Base-by-base conservation (phyloP, 2,797 vertebrate species). In the Trichosurus vulpecula region DNA sequence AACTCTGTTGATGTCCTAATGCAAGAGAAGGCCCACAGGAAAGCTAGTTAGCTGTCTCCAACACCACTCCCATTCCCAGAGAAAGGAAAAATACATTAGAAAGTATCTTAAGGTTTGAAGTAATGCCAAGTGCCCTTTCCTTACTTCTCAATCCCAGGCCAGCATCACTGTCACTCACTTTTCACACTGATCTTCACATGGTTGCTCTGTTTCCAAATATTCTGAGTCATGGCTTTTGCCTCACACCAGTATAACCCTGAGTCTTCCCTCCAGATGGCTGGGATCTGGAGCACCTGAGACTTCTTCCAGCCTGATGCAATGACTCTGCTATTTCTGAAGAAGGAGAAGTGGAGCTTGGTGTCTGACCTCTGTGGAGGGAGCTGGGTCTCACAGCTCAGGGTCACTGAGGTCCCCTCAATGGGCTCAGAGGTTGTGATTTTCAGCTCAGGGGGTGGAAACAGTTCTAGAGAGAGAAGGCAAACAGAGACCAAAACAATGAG, bases 391-490 rank as follows among this genome's bases (percentile, higher is more conserved):
- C 94, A 97, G 1, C n/a, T 95, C 61, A 98, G 53, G 25, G 55
- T 97, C 81, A 94, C 54, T 11, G 95, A 90, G 19, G 0, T 81
- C 5, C 89, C 93, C 52, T 95, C 94, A 1, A 41, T 92, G 52
- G 93, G 95, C 8, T 89, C 9, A 1, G 8, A 52, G 53, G 94
- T 30, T 55, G 54, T 91, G 52, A 35, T 31, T 56, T 27, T 96
- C 58, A 97, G 41, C 0, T 0, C 4, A 16, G 96, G 96, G 6
- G 81, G 4, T 14, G 93, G 92, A 95, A 97, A 97, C 51, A 97
- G 90, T 61, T 97, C 97, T 97, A 87, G 53, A 94, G 54, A 41
- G 74, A 89, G 52, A 90, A 91, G 30, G 13, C 30, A 51, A 53
- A n/a, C 11, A 61, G 89, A 92, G 41, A 2, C 41, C 10, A 31